These are phyloP conservation scores for Patella ulyssiponensis DNA, from an alignment of 2,888 invertebrate species.

Conservation along the genomic window DNA sequence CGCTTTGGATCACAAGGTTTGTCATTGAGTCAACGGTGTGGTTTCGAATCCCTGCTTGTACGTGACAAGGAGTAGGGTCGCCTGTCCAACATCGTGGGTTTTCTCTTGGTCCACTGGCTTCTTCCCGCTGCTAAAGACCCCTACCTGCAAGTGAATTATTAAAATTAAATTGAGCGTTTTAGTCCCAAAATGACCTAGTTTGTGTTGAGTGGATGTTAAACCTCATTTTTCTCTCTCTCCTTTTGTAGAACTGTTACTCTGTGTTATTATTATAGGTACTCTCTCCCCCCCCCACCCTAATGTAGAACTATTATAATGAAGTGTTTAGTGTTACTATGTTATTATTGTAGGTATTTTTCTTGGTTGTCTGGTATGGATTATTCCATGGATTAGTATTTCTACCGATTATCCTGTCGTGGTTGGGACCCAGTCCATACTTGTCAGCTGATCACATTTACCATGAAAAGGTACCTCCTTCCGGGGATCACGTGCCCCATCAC, in stretches of 20 bases:
- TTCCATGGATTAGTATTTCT: conserved; percentile 84
- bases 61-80: too few relatives aligned
- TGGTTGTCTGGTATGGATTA: conserved; percentile 84
- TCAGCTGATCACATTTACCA: conserved; percentile 31
- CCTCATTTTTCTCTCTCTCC: too few relatives aligned
- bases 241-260: background rate
- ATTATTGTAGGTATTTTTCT: conserved; percentile 77
- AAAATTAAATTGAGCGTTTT: too few relatives aligned
- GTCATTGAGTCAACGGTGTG: too few relatives aligned
- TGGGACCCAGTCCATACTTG: conserved; percentile 77
- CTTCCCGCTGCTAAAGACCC: too few relatives aligned
- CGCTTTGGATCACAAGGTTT: too few relatives aligned
- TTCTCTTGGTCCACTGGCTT: too few relatives aligned
- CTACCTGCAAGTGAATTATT: too few relatives aligned
- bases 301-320: background rate
- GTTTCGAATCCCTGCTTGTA: too few relatives aligned
- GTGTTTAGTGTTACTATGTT: background rate
- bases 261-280: background rate
- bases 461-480: background rate
- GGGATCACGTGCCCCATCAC: background rate
- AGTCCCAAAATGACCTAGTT: too few relatives aligned
- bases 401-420: conserved; percentile 82
- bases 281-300: background rate
- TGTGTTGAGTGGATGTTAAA: too few relatives aligned
- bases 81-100: too few relatives aligned